Evolutionary conservation across 2,797 vertebrate genomes (phyloP).

Genomic region (Pangasius mekongensis): DNA sequence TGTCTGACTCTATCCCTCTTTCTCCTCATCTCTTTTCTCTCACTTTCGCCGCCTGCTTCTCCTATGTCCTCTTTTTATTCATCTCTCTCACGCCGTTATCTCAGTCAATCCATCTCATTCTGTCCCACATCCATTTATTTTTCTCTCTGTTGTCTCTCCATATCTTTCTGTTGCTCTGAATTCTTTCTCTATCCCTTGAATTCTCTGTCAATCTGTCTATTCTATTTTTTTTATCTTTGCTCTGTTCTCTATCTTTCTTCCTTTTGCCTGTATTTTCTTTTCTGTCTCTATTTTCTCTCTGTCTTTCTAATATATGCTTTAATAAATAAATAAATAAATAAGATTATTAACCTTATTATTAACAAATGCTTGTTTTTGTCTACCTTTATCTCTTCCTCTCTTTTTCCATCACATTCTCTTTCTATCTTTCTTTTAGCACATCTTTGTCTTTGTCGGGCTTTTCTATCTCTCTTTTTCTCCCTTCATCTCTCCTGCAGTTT

Average conservation of each 20-base stretch:
- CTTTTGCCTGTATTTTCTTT: neutral
- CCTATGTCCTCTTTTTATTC: neutral
- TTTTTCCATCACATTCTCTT: slow-evolving; percentile 15
- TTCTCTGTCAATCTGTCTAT: neutral
- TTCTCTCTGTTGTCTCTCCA: neutral
- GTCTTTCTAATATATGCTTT: neutral
- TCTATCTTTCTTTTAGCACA: slow-evolving; percentile 53
- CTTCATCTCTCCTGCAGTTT: neutral
- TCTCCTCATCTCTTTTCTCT: slow-evolving; percentile 48
- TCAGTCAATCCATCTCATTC: neutral
- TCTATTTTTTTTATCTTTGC: neutral
- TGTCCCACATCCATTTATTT: neutral
- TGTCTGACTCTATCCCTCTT: neutral
- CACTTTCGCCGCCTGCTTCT: neutral
- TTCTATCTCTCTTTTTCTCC: neutral
- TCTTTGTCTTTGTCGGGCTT: neutral
- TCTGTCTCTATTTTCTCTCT: neutral
- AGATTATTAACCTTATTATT: no score
- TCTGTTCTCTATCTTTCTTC: no score
- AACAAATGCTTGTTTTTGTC: neutral
- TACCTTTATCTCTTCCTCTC: neutral
- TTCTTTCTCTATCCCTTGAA: neutral
- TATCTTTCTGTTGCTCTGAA: neutral
- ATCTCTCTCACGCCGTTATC: neutral
- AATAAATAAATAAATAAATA: neutral